Percentiles rank a stretch among this genome's conserved stretches.
phyloP scores from a whole-genome alignment of 2,888 invertebrate genomes.

The Tetranychus truncatus region DNA sequence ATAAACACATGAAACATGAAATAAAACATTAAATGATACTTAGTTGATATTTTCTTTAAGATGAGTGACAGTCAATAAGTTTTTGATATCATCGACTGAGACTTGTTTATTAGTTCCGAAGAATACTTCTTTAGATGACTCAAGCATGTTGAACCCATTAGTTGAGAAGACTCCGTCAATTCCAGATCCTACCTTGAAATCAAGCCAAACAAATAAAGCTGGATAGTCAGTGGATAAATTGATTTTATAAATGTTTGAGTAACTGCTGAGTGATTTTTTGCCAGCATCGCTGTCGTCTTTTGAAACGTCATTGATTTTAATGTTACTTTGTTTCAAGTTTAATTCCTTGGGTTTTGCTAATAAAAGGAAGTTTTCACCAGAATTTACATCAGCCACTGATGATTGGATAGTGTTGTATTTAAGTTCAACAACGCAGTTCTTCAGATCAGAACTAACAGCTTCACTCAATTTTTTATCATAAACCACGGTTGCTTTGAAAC shows the following conservation, averaged over 20 bases:
- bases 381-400: not conserved
- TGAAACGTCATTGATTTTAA: not conserved
- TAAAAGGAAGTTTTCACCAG: not conserved
- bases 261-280: not conserved
- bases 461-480: too few relatives aligned
- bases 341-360: not conserved
- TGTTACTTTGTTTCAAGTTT: not conserved
- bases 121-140: not conserved
- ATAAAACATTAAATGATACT: too few relatives aligned
- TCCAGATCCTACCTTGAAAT: conserved; percentile 29
- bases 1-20: too few relatives aligned
- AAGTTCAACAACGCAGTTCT: not conserved
- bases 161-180: conserved; percentile 49
- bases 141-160: conserved; percentile 45
- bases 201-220: conserved; percentile 45
- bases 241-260: not conserved
- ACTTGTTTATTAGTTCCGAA: not conserved
- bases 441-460: not conserved
- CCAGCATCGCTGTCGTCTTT: not conserved
- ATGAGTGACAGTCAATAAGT: too few relatives aligned
- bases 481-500: too few relatives aligned
- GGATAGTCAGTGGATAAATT: conserved; percentile 32
- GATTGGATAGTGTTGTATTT: not conserved
- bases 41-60: too few relatives aligned
- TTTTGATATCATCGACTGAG: too few relatives aligned